A percentile compares a stretch with the other conserved stretches of the same genome.
These are phyloP conservation scores for Nomada lathburiana DNA, from an alignment of 2,888 invertebrate species.

Conservation along the genomic window DNA sequence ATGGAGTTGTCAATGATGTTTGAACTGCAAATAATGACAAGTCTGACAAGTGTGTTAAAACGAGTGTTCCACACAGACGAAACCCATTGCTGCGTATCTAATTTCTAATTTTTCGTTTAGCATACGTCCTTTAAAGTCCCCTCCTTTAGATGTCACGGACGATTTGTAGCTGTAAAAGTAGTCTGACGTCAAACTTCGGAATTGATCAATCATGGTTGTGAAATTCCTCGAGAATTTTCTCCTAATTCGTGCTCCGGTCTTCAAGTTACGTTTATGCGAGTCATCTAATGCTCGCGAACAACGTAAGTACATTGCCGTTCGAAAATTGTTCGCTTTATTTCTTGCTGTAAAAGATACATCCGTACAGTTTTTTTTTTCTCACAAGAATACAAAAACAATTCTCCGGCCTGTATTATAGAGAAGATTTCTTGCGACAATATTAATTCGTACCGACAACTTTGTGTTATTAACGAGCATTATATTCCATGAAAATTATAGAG, in stretches of 20 bases:
- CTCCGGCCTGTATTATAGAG: too few relatives aligned
- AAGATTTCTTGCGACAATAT: too few relatives aligned
- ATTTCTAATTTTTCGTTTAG: conserved; percentile 17
- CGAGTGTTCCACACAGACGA: neutral
- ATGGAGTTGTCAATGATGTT: neutral
- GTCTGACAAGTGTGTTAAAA: neutral
- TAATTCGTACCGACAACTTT: too few relatives aligned
- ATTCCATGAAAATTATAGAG: too few relatives aligned
- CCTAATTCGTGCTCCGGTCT: conserved; percentile 7
- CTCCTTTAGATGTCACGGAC: neutral
- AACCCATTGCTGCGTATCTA: neutral
- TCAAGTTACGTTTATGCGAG: neutral
- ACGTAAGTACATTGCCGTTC: neutral
- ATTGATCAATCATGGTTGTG: conserved; percentile 25
- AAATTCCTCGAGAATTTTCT: conserved; percentile 30
- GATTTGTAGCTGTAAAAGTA: neutral
- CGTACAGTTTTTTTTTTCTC: too few relatives aligned
- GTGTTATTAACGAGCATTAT: too few relatives aligned
- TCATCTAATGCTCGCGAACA: neutral
- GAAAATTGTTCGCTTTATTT: neutral
- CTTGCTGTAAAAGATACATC: neutral
- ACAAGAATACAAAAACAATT: too few relatives aligned
- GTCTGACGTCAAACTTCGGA: conserved; percentile 31
- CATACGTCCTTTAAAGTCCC: neutral
- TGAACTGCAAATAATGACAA: conserved; percentile 7